These are phyloP conservation scores for Megaceryle torquata DNA, from an alignment of 2,113 vertebrate genomes.

Conservation along the genomic window DNA sequence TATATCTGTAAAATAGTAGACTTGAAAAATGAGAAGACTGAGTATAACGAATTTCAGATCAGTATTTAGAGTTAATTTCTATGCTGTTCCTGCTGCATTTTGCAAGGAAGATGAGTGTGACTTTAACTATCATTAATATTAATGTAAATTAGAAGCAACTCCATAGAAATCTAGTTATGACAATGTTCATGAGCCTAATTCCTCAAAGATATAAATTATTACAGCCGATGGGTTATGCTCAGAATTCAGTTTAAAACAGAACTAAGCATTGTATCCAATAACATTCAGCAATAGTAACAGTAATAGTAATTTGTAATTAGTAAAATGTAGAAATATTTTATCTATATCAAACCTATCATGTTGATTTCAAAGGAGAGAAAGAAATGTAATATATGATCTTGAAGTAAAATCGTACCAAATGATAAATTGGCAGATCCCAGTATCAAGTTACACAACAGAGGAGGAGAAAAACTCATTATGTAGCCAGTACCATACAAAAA, in stretches of 20 bases:
- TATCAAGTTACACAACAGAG: background rate
- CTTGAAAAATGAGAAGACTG: background rate
- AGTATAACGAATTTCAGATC: background rate
- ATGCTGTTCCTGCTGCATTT: background rate
- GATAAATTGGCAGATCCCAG: background rate
- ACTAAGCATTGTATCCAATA: background rate
- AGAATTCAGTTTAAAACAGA: background rate
- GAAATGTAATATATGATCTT: background rate
- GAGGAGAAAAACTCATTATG: background rate
- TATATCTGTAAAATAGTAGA: background rate
- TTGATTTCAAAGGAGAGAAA: background rate
- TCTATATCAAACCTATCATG: background rate
- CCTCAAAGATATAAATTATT: background rate
- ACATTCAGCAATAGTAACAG: background rate
- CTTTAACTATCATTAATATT: background rate
- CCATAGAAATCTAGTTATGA: background rate
- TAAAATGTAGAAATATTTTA: background rate
- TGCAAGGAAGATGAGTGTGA: background rate
- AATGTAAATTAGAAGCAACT: background rate
- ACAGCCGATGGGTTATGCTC: background rate
- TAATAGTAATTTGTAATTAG: background rate
- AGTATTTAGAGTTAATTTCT: background rate
- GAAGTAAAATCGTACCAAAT: background rate
- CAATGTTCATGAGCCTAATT: background rate
- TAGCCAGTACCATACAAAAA: background rate